Percentiles rank a stretch among this genome's conserved stretches.
Conservation (phyloP, 2,113 vertebrate genomes). For the Cheilinus undulatus region DNA sequence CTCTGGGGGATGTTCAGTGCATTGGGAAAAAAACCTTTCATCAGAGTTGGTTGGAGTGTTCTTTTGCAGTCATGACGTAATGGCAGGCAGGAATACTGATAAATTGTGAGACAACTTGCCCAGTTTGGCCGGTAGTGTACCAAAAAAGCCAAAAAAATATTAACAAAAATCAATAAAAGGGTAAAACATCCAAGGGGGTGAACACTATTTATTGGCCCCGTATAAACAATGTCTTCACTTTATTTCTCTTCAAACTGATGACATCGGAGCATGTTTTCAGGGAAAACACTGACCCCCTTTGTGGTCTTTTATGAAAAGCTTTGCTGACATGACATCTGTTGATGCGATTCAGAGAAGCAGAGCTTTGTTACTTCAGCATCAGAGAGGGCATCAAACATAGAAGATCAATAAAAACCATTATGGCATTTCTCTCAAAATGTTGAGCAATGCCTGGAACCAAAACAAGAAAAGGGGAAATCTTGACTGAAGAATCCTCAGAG, state of each 20-base stretch:
- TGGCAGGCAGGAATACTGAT: too few relatives aligned
- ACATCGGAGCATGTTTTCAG: conserved; percentile 53
- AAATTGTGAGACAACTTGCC: too few relatives aligned
- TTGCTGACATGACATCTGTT: conserved; percentile 74
- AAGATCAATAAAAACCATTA: conserved; percentile 80
- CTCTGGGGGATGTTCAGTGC: too few relatives aligned
- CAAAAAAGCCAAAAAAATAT: too few relatives aligned
- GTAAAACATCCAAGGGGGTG: too few relatives aligned
- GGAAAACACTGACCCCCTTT: conserved; percentile 62
- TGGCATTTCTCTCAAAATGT: conserved; percentile 69
- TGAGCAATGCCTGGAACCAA: conserved; percentile 59
- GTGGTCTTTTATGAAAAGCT: conserved; percentile 72
- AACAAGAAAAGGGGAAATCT: conserved; percentile 52
- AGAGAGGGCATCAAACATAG: conserved; percentile 53
- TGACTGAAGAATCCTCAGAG: conserved; percentile 22
- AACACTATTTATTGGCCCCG: too few relatives aligned
- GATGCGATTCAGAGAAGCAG: conserved; percentile 64
- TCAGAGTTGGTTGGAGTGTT: too few relatives aligned
- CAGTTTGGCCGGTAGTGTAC: too few relatives aligned
- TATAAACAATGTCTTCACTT: conserved; percentile 53
- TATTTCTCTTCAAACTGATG: conserved; percentile 31
- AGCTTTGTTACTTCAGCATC: conserved; percentile 65
- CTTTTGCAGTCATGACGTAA: too few relatives aligned
- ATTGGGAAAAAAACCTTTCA: too few relatives aligned
- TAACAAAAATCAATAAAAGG: too few relatives aligned